Conservation (phyloP, 23 tunicate species). For the Halocynthia roretzi region DNA sequence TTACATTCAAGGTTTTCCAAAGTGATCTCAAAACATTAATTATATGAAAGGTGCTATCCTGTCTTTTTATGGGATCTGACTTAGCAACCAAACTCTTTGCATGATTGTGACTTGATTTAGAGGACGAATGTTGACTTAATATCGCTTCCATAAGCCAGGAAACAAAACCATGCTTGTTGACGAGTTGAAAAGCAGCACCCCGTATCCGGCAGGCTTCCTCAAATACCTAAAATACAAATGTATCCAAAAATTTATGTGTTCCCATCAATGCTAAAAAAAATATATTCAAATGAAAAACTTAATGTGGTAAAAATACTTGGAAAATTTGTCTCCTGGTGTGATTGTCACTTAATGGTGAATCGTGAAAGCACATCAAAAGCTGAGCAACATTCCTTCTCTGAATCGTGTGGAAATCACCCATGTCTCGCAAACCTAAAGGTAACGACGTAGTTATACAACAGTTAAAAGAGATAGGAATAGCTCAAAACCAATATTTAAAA, state of each 20-base stretch:
- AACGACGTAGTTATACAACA: no score
- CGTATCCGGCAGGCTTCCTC: conserved; percentile 35
- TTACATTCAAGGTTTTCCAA: conserved; percentile 12
- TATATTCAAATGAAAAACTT: not conserved
- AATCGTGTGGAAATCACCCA: conserved; percentile 38
- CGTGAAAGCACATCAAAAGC: conserved; percentile 36
- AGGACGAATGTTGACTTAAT: conserved; percentile 6
- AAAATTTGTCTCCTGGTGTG: conserved; percentile 34
- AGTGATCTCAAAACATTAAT: not conserved
- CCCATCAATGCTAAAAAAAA: no score
- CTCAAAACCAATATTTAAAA: no score
- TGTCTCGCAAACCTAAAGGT: conserved; percentile 40
- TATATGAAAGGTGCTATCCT: conserved; percentile 13
- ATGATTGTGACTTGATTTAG: not conserved
- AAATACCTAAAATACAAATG: conserved; percentile 16
- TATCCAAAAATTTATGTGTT: no score
- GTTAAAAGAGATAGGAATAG: no score
- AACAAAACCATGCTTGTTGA: conserved; percentile 39
- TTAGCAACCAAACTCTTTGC: not conserved
- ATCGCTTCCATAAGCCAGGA: conserved; percentile 34
- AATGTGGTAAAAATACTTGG: conserved; percentile 13
- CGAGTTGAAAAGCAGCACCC: conserved; percentile 33
- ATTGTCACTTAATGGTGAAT: conserved; percentile 53
- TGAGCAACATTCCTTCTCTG: conserved; percentile 34
- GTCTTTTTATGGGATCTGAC: conserved; percentile 6